phyloP scores from a whole-genome alignment of 2,888 invertebrate genomes.

The Andrena minutula region DNA sequence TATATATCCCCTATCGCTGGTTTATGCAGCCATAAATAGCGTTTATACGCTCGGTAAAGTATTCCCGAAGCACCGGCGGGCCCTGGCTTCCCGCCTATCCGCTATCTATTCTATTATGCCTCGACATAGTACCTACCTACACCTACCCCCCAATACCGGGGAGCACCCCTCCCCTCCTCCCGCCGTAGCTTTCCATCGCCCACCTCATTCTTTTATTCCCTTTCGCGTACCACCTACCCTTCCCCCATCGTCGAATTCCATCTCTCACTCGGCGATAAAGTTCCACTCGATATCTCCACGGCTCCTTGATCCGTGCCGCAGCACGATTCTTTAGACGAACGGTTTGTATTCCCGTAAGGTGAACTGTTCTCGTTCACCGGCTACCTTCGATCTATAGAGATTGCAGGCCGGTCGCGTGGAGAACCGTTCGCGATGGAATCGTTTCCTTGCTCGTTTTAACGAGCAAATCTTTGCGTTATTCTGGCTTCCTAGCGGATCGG shows the following conservation, averaged over 20 bases:
- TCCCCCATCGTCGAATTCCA: conserved; percentile 59
- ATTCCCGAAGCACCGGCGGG: conserved; percentile 79
- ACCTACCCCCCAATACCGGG: conserved; percentile 67
- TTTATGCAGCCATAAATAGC: conserved; percentile 84
- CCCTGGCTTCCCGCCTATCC: conserved; percentile 78
- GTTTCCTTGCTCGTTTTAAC: neutral
- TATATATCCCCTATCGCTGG: conserved; percentile 81
- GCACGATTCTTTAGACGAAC: conserved; percentile 22
- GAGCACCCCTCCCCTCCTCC: conserved; percentile 47
- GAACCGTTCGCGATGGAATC: neutral
- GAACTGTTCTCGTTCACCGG: neutral
- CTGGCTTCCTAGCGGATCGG: no score
- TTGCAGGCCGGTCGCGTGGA: neutral
- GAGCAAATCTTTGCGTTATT: no score
- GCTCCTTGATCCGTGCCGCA: conserved; percentile 33
- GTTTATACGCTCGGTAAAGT: conserved; percentile 83
- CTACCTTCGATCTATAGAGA: neutral
- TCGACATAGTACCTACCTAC: conserved; percentile 76
- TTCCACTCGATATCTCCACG: conserved; percentile 67
- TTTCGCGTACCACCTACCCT: conserved; percentile 38
- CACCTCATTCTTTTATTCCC: conserved; percentile 65
- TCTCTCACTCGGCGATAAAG: conserved; percentile 63
- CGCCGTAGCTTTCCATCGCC: conserved; percentile 56
- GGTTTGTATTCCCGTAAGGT: conserved; percentile 35
- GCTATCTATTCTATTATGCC: conserved; percentile 82